These are phyloP conservation scores for Ataeniobius toweri DNA, from an alignment of 2,797 vertebrate genomes.

Conservation along the genomic window DNA sequence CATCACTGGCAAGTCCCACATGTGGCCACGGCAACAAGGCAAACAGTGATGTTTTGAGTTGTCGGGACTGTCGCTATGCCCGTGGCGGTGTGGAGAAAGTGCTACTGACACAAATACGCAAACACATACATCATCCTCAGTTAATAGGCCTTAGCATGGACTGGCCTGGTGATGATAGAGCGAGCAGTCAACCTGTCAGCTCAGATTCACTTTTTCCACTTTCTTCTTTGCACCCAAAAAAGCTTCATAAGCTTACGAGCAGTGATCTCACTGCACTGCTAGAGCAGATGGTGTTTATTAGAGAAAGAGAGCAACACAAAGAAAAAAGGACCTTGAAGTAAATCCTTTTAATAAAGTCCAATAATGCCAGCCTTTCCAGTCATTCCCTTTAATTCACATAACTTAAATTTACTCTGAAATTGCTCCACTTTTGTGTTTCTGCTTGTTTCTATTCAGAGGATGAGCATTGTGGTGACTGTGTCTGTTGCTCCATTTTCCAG, in stretches of 20 bases:
- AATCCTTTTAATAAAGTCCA: neutral
- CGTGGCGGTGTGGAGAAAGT: conserved; percentile 57
- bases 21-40: conserved; percentile 56
- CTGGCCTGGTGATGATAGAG: conserved; percentile 55
- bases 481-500: conserved; percentile 63
- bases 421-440: neutral
- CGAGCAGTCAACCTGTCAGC: conserved; percentile 50
- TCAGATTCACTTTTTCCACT: conserved; percentile 64
- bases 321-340: neutral
- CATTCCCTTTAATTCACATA: neutral
- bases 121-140: conserved; percentile 65
- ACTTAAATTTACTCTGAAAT: neutral
- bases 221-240: conserved; percentile 32
- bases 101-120: conserved; percentile 64
- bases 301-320: conserved; percentile 13
- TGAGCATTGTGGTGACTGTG: conserved; percentile 7
- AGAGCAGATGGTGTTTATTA: conserved; percentile 26
- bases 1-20: conserved; percentile 24
- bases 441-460: neutral
- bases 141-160: conserved; percentile 59
- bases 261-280: neutral
- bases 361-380: conserved; percentile 4
- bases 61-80: conserved; percentile 31
- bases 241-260: conserved; percentile 12
- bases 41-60: conserved; percentile 54